Base-by-base conservation (phyloP, 2,888 invertebrate species). In the Eupithecia exiguata region DNA sequence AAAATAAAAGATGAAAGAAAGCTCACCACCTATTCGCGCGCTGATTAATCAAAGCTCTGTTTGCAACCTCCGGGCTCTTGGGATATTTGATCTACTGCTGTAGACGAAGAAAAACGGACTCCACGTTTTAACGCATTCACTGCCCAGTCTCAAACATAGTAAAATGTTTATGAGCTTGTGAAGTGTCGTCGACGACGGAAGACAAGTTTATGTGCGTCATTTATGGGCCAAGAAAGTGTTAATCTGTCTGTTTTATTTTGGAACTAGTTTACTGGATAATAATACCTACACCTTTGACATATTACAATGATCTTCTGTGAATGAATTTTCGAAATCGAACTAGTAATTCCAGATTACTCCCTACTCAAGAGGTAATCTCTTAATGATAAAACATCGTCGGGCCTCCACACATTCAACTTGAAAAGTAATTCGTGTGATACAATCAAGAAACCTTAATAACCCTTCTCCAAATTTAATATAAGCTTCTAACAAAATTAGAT, bases 41-140 rank as follows among this genome's bases (percentile, higher is more conserved):
- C 61, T 69, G 69, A 69, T 69, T 69, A 69, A 62, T 69, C 69
- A 69, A 62, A 35, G 61, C 61, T 38, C 40, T 40, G 38, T 66
- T 66, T 66, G 66, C 66, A 10, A 25, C 38, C 40, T 40, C 38
- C 21, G 21, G 66, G 40, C 66, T 68, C 53, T 66, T 36, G 68
- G 53, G 49, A 68, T 53, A 36, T 68, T 68, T 49, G 40, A 49
- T 68, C 53, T 53, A 68, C 21, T 68, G 68, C 36, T 16, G 16
- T 35, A 21, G 40, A 66, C 25, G 66, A 66, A 16, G 21, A 25
- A 25, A 66, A 43, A 21, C 1, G 12, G 40, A 66, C 66, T 25
- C 40, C 66, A 21, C 25, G n/a, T 40, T 66, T 43, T 10, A 18
- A 63, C 30, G 12, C 12, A 58, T 58, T 58, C 1, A 58, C 16